Evolutionary conservation across 2,797 vertebrate species (phyloP).

Genomic region (Hybognathus amarus): DNA sequence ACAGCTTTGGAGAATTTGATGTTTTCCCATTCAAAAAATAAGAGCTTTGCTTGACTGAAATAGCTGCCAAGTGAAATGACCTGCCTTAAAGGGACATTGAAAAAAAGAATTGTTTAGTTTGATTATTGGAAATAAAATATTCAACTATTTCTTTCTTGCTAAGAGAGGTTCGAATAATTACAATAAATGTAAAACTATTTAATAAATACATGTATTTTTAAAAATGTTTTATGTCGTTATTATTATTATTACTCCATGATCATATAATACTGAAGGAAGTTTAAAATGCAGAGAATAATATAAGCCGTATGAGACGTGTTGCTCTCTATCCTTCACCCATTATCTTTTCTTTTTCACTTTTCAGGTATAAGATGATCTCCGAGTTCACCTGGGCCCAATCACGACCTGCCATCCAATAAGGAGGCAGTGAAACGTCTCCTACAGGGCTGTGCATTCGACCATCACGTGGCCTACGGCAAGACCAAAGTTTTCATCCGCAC

Average conservation of each 20-base stretch:
- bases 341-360: not conserved
- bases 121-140: not conserved
- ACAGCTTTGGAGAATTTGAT: not conserved
- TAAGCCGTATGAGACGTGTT: not conserved
- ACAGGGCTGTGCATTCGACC: constrained; percentile 88
- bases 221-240: not conserved
- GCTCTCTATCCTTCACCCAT: not conserved
- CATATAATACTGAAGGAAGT: not conserved
- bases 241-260: not conserved
- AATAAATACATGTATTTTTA: not conserved
- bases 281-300: not conserved
- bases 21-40: too few relatives aligned
- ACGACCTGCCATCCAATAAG: constrained; percentile 89
- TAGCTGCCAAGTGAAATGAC: too few relatives aligned
- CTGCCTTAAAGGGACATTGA: too few relatives aligned
- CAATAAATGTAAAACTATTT: not conserved
- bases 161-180: not conserved
- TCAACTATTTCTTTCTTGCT: not conserved
- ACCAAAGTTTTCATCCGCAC: constrained; percentile 98
- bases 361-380: constrained; percentile 98
- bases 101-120: not conserved
- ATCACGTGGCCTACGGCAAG: constrained; percentile 93
- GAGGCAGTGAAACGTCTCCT: constrained; percentile 90
- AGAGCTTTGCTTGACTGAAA: too few relatives aligned
- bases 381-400: constrained; percentile 98